These are phyloP conservation scores for Sphyrna mokarran DNA, from an alignment of 2,113 vertebrate species.

Conservation along the genomic window DNA sequence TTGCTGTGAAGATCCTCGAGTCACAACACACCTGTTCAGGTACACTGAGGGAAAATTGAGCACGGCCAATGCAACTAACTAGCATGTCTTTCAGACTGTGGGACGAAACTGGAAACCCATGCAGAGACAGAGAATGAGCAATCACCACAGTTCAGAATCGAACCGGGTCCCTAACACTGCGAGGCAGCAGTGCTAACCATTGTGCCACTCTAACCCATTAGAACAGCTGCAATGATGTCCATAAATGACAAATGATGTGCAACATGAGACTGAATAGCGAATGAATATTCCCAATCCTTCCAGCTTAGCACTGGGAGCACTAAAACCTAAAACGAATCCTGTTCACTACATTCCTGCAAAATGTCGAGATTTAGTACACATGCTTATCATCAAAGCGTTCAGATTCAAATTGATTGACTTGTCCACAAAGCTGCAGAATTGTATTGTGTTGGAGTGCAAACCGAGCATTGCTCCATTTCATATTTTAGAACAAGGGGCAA, in stretches of 20 bases:
- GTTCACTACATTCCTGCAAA: neutral
- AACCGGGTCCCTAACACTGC: too few relatives aligned
- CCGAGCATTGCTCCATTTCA: neutral
- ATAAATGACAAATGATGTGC: neutral
- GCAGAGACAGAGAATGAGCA: too few relatives aligned
- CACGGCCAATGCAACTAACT: too few relatives aligned
- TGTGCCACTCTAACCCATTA: neutral
- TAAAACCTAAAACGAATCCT: neutral
- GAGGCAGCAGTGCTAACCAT: too few relatives aligned
- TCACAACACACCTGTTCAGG: too few relatives aligned
- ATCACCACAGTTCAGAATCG: too few relatives aligned
- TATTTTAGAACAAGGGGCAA: neutral
- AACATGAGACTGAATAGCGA: neutral
- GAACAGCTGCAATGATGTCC: neutral
- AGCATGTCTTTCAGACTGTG: too few relatives aligned
- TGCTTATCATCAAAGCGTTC: neutral
- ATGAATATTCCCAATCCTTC: neutral
- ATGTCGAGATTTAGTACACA: neutral
- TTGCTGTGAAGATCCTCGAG: too few relatives aligned
- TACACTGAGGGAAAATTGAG: too few relatives aligned
- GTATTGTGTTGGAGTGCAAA: neutral
- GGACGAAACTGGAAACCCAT: too few relatives aligned
- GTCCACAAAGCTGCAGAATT: neutral
- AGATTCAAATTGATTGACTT: neutral
- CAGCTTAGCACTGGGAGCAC: neutral